Conservation (phyloP, 1,140 invertebrate genomes). For the Oncopodura yosiiana region DNA sequence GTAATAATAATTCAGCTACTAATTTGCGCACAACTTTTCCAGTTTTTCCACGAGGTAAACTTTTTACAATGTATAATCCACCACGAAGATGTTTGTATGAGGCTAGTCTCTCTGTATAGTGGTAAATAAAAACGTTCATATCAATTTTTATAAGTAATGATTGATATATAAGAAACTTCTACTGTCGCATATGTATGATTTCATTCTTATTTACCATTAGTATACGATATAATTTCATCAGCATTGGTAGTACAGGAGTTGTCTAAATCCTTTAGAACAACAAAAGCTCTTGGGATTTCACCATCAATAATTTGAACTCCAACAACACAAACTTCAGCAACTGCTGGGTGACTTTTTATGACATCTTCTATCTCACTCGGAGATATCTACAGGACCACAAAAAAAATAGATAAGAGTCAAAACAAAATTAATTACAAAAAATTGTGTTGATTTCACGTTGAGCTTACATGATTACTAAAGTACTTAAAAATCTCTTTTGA, state of each 20-base stretch:
- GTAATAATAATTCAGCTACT: slow-evolving; percentile 1
- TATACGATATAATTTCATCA: background rate
- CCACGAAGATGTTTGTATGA: slow-evolving; percentile 24
- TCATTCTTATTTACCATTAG: background rate
- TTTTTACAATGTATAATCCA: slow-evolving; percentile 11
- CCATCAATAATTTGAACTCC: slow-evolving; percentile 41
- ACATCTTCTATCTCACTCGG: slow-evolving; percentile 36
- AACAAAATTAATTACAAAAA: background rate
- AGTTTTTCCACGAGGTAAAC: slow-evolving; percentile 19
- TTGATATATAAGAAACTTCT: too few relatives aligned
- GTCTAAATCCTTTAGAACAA: slow-evolving; percentile 28
- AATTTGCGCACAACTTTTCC: slow-evolving; percentile 16
- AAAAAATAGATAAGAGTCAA: background rate
- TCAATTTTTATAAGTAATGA: background rate
- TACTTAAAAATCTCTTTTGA: slow-evolving; percentile 39
- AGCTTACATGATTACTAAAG: slow-evolving; percentile 26
- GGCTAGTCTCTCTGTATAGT: slow-evolving; percentile 11
- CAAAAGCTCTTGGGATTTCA: slow-evolving; percentile 27
- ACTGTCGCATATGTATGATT: background rate
- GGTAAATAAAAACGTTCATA: background rate
- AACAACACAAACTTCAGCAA: slow-evolving; percentile 44
- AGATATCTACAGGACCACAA: slow-evolving; percentile 32
- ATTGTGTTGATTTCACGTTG: too few relatives aligned
- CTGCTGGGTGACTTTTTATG: slow-evolving; percentile 39
- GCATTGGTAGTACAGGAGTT: slow-evolving; percentile 1